Base-by-base conservation (phyloP, 2,888 invertebrate genomes). In the Lithophane socia region DNA sequence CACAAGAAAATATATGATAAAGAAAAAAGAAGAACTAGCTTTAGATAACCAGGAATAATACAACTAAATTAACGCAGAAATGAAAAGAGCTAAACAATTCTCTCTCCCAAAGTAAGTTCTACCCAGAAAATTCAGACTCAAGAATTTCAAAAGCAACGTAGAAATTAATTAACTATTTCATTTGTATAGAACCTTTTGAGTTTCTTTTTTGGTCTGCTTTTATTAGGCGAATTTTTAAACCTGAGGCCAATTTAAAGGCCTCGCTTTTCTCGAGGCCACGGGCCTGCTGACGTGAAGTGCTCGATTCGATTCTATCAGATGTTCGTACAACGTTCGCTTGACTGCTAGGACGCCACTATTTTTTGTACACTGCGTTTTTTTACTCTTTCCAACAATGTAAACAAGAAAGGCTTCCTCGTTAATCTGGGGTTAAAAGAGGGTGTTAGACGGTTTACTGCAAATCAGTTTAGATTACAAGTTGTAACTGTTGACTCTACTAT, bases 251-350 rank as follows among this genome's bases (percentile, higher is more conserved):
- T 77, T 80, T 47, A 0, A 61, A 84, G 68, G 61, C 71, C 73
- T 61, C 86, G 83, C 86, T 49, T 70, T 72, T 86, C 81, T 89
- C 82, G 86, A 83, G 84, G 86, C 86, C 87, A 60, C 73, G 24
- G 37, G 64, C 67, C 82, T 89, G 91, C 91, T 92, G 93, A 92
- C 93, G 89, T 88, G 88, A 90, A 92, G 91, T 91, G 90, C 92
- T 87, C 92, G 90, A 93, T 93, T 90, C 90, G 88, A 92, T 94
- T 92, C 92, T 92, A 93, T 94, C 93, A 92, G 92, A 91, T 90
- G 88, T 92, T 87, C 79, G 85, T 79, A 77, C 84, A 84, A 77
- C 79, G 82, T 79, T 82, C 76, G 69, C 85, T 85, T 85, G 78
- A 85, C 86, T 85, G 82, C 77, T 66, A 73, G 69, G 75, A 84